phyloP scores from a whole-genome alignment of 37 sponge, comb jelly and placozoan species.

The Beroe ovata region DNA sequence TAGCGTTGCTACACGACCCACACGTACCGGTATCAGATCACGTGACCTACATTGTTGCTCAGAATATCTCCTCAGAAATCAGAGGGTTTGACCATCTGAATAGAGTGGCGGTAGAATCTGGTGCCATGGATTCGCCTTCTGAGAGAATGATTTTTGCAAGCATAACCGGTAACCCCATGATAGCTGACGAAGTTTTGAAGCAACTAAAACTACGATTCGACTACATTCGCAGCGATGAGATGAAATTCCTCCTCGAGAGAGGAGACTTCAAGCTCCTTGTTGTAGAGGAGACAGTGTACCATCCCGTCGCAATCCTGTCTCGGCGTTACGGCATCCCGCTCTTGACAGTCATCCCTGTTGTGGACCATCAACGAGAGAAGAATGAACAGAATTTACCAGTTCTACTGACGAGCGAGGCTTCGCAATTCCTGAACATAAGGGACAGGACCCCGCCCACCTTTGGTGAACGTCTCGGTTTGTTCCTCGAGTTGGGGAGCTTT shows the following conservation, averaged over 20 bases:
- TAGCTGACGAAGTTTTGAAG: not conserved
- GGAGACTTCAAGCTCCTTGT: not conserved
- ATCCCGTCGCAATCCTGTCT: not conserved
- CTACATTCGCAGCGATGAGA: not conserved
- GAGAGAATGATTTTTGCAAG: not conserved
- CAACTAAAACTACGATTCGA: constrained; percentile 32
- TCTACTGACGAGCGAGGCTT: not conserved
- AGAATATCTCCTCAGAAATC: not conserved
- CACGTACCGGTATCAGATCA: not conserved
- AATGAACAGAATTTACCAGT: constrained; percentile 10
- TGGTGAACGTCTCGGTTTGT: not conserved
- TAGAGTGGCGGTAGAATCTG: not conserved
- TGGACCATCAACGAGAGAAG: not conserved
- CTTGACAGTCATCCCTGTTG: not conserved
- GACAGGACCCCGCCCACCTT: not conserved
- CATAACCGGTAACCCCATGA: not conserved
- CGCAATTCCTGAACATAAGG: constrained; percentile 5
- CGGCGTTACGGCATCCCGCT: not conserved
- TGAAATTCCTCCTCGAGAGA: not conserved
- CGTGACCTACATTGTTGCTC: not conserved
- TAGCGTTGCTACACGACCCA: not conserved
- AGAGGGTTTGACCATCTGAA: not conserved
- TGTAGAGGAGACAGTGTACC: not conserved
- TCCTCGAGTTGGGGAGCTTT: not conserved
- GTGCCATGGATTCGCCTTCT: not conserved